phyloP scores from a whole-genome alignment of 2,888 invertebrate species.

The Bellardia pandia region DNA sequence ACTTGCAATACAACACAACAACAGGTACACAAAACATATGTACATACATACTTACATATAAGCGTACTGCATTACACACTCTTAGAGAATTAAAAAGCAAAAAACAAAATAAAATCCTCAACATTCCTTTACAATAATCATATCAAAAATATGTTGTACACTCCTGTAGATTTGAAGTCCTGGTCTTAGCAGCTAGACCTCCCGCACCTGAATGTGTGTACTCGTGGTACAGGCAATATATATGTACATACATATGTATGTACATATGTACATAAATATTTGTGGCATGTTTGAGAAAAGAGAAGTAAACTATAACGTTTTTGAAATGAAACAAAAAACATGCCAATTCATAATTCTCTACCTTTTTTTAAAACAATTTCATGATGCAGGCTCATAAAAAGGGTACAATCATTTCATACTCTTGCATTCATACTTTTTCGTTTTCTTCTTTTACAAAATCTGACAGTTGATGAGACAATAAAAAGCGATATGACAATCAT shows the following conservation, averaged over 20 bases:
- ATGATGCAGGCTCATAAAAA: constrained; percentile 54
- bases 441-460: constrained; percentile 56
- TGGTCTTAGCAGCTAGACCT: constrained; percentile 58
- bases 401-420: constrained; percentile 44
- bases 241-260: not conserved
- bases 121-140: constrained; percentile 62
- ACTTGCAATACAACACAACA: constrained; percentile 34
- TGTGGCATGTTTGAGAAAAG: not conserved
- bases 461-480: constrained; percentile 76
- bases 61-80: constrained; percentile 34
- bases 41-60: not conserved
- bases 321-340: constrained; percentile 40
- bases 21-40: constrained; percentile 54
- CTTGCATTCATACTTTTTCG: constrained; percentile 10
- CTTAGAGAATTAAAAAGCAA: not conserved
- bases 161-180: constrained; percentile 14
- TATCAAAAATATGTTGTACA: constrained; percentile 65
- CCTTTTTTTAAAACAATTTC: not conserved
- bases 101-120: constrained; percentile 16
- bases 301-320: not conserved
- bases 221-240: constrained; percentile 37
- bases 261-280: not conserved
- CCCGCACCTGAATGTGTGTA: constrained; percentile 65
- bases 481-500: constrained; percentile 74
- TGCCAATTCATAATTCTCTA: constrained; percentile 69